These are phyloP conservation scores for Lasioglossum marginatum DNA, from an alignment of 2,888 invertebrate genomes.

Conservation along the genomic window DNA sequence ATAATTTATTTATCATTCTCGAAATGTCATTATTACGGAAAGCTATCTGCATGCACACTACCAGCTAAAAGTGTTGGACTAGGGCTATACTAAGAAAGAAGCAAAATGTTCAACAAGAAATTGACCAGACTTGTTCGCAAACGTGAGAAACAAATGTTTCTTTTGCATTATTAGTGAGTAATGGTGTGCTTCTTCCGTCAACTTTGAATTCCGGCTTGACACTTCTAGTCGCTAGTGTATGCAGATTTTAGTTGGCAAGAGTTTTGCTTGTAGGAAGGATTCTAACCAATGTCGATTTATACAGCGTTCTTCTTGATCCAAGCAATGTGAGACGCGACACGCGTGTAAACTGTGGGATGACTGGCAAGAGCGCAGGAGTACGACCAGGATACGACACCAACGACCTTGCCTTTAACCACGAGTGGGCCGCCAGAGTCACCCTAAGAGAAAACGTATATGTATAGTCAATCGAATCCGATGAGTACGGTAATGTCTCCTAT, in stretches of 20 bases:
- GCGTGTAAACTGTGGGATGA: slow-evolving; percentile 74
- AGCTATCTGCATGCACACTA: too few species aligned
- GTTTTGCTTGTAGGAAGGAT: neutral
- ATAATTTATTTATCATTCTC: neutral
- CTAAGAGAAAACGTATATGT: slow-evolving; percentile 52
- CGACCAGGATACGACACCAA: slow-evolving; percentile 75
- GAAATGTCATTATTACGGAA: too few species aligned
- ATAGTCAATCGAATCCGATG: neutral
- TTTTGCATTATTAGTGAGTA: too few species aligned
- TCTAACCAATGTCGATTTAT: neutral
- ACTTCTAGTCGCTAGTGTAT: neutral
- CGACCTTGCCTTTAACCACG: slow-evolving; percentile 68
- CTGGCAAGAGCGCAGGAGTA: slow-evolving; percentile 65
- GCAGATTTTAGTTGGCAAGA: neutral
- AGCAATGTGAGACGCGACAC: slow-evolving; percentile 68
- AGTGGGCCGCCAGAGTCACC: slow-evolving; percentile 78
- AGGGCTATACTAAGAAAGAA: too few species aligned
- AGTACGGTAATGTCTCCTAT: too few species aligned
- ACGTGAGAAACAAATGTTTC: too few species aligned
- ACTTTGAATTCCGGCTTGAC: too few species aligned
- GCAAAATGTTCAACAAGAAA: too few species aligned
- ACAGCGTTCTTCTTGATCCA: slow-evolving; percentile 41
- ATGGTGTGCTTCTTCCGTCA: too few species aligned
- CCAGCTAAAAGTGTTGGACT: too few species aligned
- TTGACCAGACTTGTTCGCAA: too few species aligned